These are phyloP conservation scores for Alentia gelatinosa DNA, from an alignment of 2,888 invertebrate genomes.

Conservation along the genomic window DNA sequence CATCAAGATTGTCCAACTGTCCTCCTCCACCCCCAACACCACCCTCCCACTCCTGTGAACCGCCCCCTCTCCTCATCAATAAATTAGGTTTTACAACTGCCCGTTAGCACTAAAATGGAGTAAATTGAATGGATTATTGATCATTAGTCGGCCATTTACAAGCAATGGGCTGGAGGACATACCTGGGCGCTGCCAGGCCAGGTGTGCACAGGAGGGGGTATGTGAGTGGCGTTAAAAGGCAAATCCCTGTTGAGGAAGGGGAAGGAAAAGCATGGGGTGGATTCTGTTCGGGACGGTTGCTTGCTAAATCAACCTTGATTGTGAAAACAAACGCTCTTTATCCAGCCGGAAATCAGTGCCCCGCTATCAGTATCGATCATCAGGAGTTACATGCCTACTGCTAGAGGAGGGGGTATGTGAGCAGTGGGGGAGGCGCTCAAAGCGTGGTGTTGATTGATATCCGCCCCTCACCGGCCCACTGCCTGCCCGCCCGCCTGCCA, in stretches of 20 bases:
- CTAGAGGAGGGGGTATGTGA: neutral
- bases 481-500: neutral
- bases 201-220: neutral
- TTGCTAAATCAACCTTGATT: constrained; percentile 5
- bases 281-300: too few species aligned
- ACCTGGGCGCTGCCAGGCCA: neutral
- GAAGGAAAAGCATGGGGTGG: too few species aligned
- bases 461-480: neutral
- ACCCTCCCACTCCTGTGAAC: neutral
- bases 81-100: neutral
- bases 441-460: constrained; percentile 8
- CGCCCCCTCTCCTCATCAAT: neutral
- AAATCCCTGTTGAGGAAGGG: too few species aligned
- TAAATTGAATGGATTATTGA: constrained; percentile 10
- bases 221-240: neutral
- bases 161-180: neutral
- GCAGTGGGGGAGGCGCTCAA: too few species aligned
- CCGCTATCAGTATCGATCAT: neutral
- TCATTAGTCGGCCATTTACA: constrained; percentile 8
- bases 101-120: neutral
- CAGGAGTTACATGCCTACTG: too few species aligned
- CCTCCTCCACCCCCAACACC: neutral
- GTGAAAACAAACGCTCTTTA: neutral
- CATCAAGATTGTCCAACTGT: neutral
- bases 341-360: neutral